Percentiles rank a stretch among this genome's conserved stretches.
phyloP scores from a whole-genome alignment of 2,113 vertebrate genomes.

The Ceyx melanurus region DNA sequence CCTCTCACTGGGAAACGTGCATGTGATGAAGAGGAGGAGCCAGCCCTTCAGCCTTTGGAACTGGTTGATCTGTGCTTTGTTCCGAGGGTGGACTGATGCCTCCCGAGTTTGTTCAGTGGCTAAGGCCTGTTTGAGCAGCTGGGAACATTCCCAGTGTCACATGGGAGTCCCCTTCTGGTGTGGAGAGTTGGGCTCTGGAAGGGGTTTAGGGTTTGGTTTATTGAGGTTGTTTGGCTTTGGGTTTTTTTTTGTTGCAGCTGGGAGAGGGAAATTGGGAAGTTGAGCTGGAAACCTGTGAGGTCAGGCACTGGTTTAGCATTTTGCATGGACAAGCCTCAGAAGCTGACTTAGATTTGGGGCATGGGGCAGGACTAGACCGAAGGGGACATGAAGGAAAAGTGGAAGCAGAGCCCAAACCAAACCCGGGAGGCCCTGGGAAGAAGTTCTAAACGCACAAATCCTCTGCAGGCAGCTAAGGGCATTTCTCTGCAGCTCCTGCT shows the following conservation, averaged over 20 bases:
- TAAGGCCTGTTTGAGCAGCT: background rate
- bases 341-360: background rate
- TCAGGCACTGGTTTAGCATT: background rate
- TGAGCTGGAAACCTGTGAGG: background rate
- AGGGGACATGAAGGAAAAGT: background rate
- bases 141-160: background rate
- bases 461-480: slow-evolving; percentile 24
- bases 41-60: background rate
- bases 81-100: background rate
- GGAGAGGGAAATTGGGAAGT: background rate
- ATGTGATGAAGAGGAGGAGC: slow-evolving; percentile 48
- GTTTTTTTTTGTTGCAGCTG: background rate
- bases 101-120: background rate
- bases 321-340: slow-evolving; percentile 34
- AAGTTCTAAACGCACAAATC: slow-evolving; percentile 40
- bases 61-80: background rate
- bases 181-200: background rate
- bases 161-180: background rate
- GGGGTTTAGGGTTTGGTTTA: background rate
- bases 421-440: background rate
- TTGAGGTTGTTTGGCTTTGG: background rate
- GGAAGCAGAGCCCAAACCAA: background rate
- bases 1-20: slow-evolving; percentile 37
- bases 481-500: background rate
- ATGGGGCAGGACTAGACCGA: background rate